Conservation (phyloP, 1,140 invertebrate genomes). For the Galleria mellonella region DNA sequence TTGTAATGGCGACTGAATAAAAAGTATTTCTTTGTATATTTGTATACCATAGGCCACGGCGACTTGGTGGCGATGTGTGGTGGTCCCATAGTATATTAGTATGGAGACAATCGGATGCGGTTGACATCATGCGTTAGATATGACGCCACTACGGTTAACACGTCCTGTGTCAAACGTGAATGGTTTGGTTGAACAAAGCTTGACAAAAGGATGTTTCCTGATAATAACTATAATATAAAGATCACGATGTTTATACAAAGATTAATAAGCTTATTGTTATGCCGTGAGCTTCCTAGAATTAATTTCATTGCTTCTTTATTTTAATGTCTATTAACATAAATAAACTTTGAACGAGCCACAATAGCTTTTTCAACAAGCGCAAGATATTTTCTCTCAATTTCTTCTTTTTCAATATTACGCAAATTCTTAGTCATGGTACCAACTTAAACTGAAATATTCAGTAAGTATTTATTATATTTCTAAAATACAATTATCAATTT, state of each 20-base stretch:
- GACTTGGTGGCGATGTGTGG: conserved; percentile 11
- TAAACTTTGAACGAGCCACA: too few relatives aligned
- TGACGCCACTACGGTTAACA: conserved; percentile 37
- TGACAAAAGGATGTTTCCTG: neutral
- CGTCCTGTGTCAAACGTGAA: conserved; percentile 47
- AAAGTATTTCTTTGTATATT: conserved; percentile 30
- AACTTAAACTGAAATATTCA: too few relatives aligned
- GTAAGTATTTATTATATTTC: too few relatives aligned
- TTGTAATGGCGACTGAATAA: conserved; percentile 38
- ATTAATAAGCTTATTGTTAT: too few relatives aligned
- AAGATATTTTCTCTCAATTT: too few relatives aligned
- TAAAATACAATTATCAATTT: too few relatives aligned
- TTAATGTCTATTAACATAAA: too few relatives aligned
- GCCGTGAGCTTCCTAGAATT: too few relatives aligned
- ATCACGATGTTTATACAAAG: neutral
- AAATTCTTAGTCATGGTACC: too few relatives aligned
- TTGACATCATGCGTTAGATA: conserved; percentile 39
- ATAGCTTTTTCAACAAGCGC: too few relatives aligned
- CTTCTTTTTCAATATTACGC: too few relatives aligned
- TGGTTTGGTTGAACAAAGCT: neutral
- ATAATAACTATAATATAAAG: conserved; percentile 6
- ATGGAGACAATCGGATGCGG: conserved; percentile 50
- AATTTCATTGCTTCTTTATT: too few relatives aligned
- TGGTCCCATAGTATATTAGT: conserved; percentile 37
- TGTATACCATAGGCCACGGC: conserved; percentile 11